phyloP scores from a whole-genome alignment of 2,113 vertebrate genomes.

The Ammodytes marinus region DNA sequence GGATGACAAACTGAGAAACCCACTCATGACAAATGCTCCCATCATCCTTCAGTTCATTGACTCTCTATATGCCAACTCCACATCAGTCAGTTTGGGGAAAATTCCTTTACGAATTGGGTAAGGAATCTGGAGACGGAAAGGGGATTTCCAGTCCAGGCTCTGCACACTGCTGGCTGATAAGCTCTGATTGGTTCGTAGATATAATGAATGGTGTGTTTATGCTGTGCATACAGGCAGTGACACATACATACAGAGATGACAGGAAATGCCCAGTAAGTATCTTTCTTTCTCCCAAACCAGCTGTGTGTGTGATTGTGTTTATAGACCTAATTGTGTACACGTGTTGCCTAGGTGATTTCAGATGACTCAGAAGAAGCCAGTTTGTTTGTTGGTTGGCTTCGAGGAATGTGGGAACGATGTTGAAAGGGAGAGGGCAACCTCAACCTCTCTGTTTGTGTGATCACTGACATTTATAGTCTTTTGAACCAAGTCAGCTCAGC shows the following conservation, averaged over 20 bases:
- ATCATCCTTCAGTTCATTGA: neutral
- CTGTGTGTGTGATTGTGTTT: conserved; percentile 61
- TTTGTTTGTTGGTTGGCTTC: conserved; percentile 60
- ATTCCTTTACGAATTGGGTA: conserved; percentile 61
- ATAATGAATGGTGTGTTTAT: conserved; percentile 44
- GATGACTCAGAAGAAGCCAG: conserved; percentile 58
- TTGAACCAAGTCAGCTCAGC: conserved; percentile 24
- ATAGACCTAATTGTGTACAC: conserved; percentile 56
- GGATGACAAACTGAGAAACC: neutral
- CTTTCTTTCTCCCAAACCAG: conserved; percentile 38
- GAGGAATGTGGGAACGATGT: conserved; percentile 58
- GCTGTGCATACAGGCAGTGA: conserved; percentile 21
- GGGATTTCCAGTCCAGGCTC: conserved; percentile 69
- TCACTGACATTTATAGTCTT: conserved; percentile 54
- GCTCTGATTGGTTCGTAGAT: conserved; percentile 51
- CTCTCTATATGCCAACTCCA: neutral
- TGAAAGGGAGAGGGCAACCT: conserved; percentile 43
- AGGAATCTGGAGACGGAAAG: conserved; percentile 37
- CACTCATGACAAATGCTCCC: neutral
- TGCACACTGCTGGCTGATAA: conserved; percentile 44
- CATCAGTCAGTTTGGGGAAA: conserved; percentile 42
- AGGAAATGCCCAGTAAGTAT: conserved; percentile 52
- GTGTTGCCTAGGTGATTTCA: conserved; percentile 68
- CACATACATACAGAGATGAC: conserved; percentile 36
- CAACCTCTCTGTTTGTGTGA: conserved; percentile 28